Evolutionary conservation across 2,888 invertebrate genomes (phyloP).

Genomic region (Plebejus anna): DNA sequence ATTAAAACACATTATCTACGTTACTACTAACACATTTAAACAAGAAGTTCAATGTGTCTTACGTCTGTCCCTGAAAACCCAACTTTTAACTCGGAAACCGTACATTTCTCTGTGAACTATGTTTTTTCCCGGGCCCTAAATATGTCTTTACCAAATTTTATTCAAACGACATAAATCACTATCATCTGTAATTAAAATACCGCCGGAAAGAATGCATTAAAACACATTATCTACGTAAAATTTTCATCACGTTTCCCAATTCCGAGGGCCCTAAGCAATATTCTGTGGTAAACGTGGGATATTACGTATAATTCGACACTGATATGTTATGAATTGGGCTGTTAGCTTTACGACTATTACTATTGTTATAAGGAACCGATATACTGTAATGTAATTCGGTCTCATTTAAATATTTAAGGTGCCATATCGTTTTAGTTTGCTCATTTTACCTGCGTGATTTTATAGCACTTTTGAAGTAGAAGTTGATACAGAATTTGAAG

Average conservation of each 20-base stretch:
- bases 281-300: slow-evolving; percentile 23
- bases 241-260: slow-evolving; percentile 24
- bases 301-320: slow-evolving; percentile 29
- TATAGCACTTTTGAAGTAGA: background rate
- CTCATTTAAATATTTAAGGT: slow-evolving; percentile 24
- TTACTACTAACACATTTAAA: background rate
- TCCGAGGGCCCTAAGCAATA: slow-evolving; percentile 10
- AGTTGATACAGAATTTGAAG: background rate
- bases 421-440: background rate
- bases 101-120: no score
- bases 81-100: no score
- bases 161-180: background rate
- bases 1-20: background rate
- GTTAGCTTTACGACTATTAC: slow-evolving; percentile 24
- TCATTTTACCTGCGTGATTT: background rate
- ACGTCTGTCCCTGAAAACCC: no score
- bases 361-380: slow-evolving; percentile 28
- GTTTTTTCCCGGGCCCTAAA: no score
- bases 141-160: no score
- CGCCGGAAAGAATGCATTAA: background rate
- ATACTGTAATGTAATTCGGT: slow-evolving; percentile 21
- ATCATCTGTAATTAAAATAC: background rate
- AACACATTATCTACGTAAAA: slow-evolving; percentile 17
- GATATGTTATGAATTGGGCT: slow-evolving; percentile 27
- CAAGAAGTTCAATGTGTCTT: no score